Evolutionary conservation across 2,113 vertebrate species (phyloP), one percentile per base, ranked within the genome.

Genomic region (Microcebus jonahi): DNA sequence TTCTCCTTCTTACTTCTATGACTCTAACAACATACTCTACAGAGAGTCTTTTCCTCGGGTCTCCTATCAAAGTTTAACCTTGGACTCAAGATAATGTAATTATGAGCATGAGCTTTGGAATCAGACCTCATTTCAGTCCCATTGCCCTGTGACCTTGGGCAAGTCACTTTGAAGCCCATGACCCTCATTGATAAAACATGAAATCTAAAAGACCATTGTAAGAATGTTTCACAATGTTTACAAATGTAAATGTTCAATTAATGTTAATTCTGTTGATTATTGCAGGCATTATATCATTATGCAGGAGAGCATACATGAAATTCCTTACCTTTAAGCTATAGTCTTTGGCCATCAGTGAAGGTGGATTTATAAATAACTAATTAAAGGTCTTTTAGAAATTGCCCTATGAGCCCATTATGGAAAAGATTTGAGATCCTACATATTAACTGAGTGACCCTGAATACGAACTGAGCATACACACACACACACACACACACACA

Each of bases 191-290:
- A 5, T 42, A 93, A 88, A 96, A 86, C 53, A 25, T 13, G 21
- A 83, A 4, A 67, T 88, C 42, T 48, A 48, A 84, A 80, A 31
- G 39, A 7, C 59, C 31, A 48, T 14, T 53, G 21, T 67, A 61
- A 77, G 29, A 57, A 57, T 68, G 31, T 61, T 96, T 79, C 71
- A 61, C 48, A 88, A 12, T 77, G 55, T 23, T 73, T 70, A 7
- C 4, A 85, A 61, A 86, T 59, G 8, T 8, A 87, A 57, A 27
- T 57, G 6, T 29, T 84, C 4, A 29, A 48, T 42, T 67, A 27
- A 42, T 71, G 8, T 39, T 88, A n/a, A 59, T 91, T 84, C 42
- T 17, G 94, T 84, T 55, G n/a, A 75, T 96, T 88, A 53, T 57
- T 53, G 36, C 68, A 67, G 31, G 21, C 57, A 68, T 94, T 73